Evolutionary conservation across 2,797 vertebrate genomes (phyloP), one percentile per base, ranked within the genome.

Genomic region (Sphenodon punctatus): DNA sequence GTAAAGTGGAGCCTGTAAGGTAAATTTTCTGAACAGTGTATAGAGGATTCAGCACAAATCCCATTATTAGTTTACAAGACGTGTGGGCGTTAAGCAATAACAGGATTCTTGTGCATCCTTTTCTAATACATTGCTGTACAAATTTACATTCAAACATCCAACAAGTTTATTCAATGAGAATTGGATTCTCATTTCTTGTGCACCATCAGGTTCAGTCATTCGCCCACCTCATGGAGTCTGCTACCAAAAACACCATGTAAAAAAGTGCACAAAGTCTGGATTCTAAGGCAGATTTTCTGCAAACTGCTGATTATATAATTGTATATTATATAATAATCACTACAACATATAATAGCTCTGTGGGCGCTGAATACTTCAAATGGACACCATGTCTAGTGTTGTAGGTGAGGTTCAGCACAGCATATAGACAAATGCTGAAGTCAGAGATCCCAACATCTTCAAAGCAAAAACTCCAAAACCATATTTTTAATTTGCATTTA

Each of bases 41-140:
- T 74, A 80, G 69, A 78, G 91, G 79, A 90, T 34, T 79, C 59
- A 80, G 63, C 84, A 76, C 58, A 88, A 87, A 88, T 83, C 41
- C 32, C 69, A 64, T 78, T 90, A 83, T 89, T 89, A 86, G 67
- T 89, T 90, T 91, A 86, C 74, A 84, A 84, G 84, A 49, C 75
- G 49, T 67, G 80, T 90, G 80, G 78, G 64, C 84, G 82, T 88
- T 75, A 71, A 87, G 60, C 87, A 90, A 86, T 84, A 91, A 77
- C 45, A 70, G 59, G 43, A 73, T 82, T 87, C 64, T 67, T 38
- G 58, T 75, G 64, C 45, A 90, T 75, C 58, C 3, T 3, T 84
- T 86, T 91, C 39, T 84, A 80, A 74, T 87, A 68, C 27, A 73
- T 32, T 71, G 45, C 72, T 84, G 43, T 78, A 84, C 41, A 86